Evolutionary conservation across 1,140 invertebrate genomes (phyloP).

Genomic region (Microplitis demolitor): DNA sequence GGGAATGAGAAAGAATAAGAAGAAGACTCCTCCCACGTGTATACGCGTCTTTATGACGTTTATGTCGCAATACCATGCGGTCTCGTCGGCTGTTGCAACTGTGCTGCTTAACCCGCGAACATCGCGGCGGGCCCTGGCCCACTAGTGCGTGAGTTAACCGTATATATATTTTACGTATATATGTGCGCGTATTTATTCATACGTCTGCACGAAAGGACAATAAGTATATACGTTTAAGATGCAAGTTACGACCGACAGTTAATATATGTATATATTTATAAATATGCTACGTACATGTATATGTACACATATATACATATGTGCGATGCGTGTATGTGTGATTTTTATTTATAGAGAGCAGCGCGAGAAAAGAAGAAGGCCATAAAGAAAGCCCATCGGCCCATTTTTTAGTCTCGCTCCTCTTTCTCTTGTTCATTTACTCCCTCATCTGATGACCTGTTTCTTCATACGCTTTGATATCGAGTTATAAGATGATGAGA

Average conservation of each 20-base stretch:
- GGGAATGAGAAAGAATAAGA: not conserved
- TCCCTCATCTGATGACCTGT: too few relatives aligned
- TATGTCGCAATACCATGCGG: constrained; percentile 10
- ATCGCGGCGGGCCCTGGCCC: constrained; percentile 13
- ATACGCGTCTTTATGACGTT: not conserved
- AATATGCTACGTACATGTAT: too few relatives aligned
- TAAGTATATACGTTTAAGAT: not conserved
- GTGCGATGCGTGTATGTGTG: not conserved
- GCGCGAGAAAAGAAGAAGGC: constrained; percentile 22
- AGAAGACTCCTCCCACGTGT: constrained; percentile 14
- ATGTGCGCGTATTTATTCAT: not conserved
- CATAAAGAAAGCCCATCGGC: constrained; percentile 7
- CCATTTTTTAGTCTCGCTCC: not conserved
- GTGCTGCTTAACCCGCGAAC: constrained; percentile 6
- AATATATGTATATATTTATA: not conserved
- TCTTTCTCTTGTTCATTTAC: too few relatives aligned
- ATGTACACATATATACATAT: not conserved
- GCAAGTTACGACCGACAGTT: not conserved
- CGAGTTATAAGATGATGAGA: too few relatives aligned
- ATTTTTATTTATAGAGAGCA: constrained; percentile 28
- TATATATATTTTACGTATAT: not conserved
- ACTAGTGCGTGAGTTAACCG: constrained; percentile 4
- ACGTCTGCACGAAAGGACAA: too few relatives aligned
- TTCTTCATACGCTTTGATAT: too few relatives aligned
- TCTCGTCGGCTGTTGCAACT: constrained; percentile 14